A percentile compares a stretch with the other conserved stretches of the same genome.
Conservation (phyloP, 64 coral and sea anemone species). For the Stichodactyla helianthus region DNA sequence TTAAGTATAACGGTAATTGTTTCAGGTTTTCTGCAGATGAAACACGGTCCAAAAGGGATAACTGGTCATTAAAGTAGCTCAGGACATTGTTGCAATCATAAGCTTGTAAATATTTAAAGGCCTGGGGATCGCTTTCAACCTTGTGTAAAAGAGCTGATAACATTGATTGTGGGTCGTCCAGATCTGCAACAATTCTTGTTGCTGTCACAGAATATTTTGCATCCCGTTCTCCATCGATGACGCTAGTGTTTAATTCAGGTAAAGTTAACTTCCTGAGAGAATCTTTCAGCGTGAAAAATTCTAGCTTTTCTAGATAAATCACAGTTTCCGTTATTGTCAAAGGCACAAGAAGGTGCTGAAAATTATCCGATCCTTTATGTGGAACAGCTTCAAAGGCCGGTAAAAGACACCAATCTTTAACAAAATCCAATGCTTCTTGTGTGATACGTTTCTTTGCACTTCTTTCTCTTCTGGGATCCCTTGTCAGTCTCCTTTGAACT, state of each 20-base stretch:
- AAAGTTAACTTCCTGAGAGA: background rate
- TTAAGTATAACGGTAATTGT: slow-evolving; percentile 16
- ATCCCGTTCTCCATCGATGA: background rate
- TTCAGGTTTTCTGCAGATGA: background rate
- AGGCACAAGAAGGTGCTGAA: background rate
- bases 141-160: slow-evolving; percentile 31
- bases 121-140: background rate
- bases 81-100: background rate
- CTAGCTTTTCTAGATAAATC: background rate
- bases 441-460: background rate
- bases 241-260: background rate
- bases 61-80: slow-evolving; percentile 4
- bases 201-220: background rate
- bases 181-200: background rate
- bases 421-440: background rate
- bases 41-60: background rate
- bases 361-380: too few species aligned
- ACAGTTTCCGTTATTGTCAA: background rate
- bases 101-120: background rate
- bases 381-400: background rate
- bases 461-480: background rate
- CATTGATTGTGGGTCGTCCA: slow-evolving; percentile 3
- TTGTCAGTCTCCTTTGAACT: background rate
- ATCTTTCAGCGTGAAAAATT: background rate
- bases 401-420: slow-evolving; percentile 31